phyloP scores from a whole-genome alignment of 2,888 invertebrate genomes.

The Uloborus plumipes region DNA sequence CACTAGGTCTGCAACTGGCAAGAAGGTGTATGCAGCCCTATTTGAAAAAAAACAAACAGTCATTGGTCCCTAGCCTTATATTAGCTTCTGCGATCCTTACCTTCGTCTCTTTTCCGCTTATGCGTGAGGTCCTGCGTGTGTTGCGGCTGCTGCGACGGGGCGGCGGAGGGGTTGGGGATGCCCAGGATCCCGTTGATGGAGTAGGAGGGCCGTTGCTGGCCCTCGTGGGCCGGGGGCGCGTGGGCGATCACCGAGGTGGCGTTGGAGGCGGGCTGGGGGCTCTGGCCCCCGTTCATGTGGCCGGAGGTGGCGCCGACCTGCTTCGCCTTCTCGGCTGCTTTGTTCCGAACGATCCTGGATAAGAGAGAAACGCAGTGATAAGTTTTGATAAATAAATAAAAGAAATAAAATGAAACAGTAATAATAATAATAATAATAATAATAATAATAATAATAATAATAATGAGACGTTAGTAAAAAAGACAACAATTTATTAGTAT shows the following conservation, averaged over 20 bases:
- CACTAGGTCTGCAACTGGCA: too few species aligned
- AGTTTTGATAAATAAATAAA: neutral
- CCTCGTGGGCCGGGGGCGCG: conserved; percentile 66
- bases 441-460: too few species aligned
- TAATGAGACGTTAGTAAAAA: too few species aligned
- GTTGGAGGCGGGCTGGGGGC: conserved; percentile 67
- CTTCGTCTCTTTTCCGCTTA: conserved; percentile 65
- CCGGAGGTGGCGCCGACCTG: conserved; percentile 69
- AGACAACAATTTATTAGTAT: too few species aligned
- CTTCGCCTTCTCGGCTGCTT: conserved; percentile 97
- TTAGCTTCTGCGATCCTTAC: conserved; percentile 14
- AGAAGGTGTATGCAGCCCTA: too few species aligned
- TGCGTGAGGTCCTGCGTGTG: conserved; percentile 25
- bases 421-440: too few species aligned
- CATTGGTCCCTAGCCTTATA: too few species aligned
- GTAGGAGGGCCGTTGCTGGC: conserved; percentile 76
- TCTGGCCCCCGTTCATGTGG: conserved; percentile 41
- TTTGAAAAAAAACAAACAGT: too few species aligned
- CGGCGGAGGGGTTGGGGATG: conserved; percentile 72
- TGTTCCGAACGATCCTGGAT: conserved; percentile 93
- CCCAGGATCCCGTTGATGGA: conserved; percentile 97
- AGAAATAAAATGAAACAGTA: too few species aligned
- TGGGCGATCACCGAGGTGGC: conserved; percentile 76
- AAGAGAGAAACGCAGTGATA: neutral
- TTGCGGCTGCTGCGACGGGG: conserved; percentile 19